phyloP scores from a whole-genome alignment of 2,113 vertebrate species.

The Nannobrachium achirus region DNA sequence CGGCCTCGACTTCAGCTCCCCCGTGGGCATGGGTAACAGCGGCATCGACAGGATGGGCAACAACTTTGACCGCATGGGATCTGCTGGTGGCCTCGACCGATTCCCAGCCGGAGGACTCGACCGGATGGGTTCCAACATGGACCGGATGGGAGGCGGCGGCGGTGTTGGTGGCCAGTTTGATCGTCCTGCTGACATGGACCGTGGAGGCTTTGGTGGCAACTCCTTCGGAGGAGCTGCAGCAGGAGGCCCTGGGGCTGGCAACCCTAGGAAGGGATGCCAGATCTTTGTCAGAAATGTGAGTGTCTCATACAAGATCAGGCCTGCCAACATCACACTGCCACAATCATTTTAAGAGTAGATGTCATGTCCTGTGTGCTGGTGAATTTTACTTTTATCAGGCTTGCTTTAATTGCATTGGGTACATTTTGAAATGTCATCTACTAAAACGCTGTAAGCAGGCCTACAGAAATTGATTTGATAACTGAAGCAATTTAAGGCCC shows the following conservation, averaged over 20 bases:
- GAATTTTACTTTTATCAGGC: no score
- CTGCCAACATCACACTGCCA: no score
- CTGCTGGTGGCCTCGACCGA: conserved; percentile 73
- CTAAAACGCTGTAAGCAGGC: no score
- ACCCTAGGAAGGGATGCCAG: conserved; percentile 93
- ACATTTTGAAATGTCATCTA: no score
- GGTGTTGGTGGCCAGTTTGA: conserved; percentile 90
- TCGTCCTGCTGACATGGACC: conserved; percentile 89
- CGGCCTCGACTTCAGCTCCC: conserved; percentile 74
- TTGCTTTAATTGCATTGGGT: no score
- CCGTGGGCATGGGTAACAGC: conserved; percentile 77
- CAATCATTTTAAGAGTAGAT: no score
- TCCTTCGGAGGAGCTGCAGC: conserved; percentile 87
- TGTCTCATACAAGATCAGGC: conserved; percentile 33
- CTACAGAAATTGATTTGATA: not conserved
- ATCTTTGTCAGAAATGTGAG: conserved; percentile 99
- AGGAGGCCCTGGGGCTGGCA: conserved; percentile 85
- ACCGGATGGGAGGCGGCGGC: conserved; percentile 88
- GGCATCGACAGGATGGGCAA: conserved; percentile 73
- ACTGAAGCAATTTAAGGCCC: no score
- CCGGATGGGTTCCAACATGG: conserved; percentile 87
- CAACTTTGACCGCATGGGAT: conserved; percentile 78
- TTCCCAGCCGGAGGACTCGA: conserved; percentile 83
- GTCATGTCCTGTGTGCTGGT: no score
- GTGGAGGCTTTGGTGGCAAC: conserved; percentile 89